These are phyloP conservation scores for Corticium candelabrum DNA, from an alignment of 37 sponge, comb jelly and placozoan genomes.

Conservation along the genomic window DNA sequence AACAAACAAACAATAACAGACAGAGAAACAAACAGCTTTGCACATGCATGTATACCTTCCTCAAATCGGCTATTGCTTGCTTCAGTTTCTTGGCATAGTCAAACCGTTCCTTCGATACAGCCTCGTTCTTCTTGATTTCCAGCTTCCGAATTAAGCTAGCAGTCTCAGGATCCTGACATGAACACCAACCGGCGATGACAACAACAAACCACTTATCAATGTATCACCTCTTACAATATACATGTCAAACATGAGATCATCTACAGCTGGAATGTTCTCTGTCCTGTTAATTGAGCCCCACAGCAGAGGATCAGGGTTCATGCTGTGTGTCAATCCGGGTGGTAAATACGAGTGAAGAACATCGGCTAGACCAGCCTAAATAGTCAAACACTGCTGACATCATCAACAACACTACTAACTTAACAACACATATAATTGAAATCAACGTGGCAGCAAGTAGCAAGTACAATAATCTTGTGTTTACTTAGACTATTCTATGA, in stretches of 20 bases:
- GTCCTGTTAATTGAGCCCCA: background rate
- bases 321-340: background rate
- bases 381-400: too few relatives aligned
- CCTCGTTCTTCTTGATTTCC: constrained; percentile 42
- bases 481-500: too few relatives aligned
- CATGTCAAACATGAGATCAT: constrained; percentile 27
- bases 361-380: background rate
- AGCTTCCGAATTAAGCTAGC: constrained; percentile 50
- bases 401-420: too few relatives aligned
- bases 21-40: background rate
- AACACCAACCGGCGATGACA: background rate
- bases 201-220: too few relatives aligned
- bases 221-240: background rate
- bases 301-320: background rate
- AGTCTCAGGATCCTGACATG: constrained; percentile 50
- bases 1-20: background rate
- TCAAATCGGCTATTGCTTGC: constrained; percentile 40
- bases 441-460: too few relatives aligned
- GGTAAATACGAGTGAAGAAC: background rate
- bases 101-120: constrained; percentile 58
- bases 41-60: constrained; percentile 16
- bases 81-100: constrained; percentile 52
- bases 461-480: too few relatives aligned
- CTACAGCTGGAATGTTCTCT: constrained; percentile 7
- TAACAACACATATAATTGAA: too few relatives aligned